Evolutionary conservation across 2,888 invertebrate species (phyloP).

Genomic region (Eilema griseolum): DNA sequence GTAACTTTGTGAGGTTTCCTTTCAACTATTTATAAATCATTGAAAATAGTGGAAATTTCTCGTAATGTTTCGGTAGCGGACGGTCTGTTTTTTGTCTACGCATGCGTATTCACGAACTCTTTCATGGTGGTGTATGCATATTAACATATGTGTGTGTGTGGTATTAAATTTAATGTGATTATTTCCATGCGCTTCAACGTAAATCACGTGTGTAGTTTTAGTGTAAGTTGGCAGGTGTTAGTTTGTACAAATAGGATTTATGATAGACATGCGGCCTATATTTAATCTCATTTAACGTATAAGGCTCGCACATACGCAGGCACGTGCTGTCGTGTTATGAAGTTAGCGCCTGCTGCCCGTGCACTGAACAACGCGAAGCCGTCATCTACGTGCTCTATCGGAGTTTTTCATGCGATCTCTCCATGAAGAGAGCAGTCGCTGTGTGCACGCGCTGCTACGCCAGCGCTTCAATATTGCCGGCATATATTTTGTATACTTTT

Average conservation of each 20-base stretch:
- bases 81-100: background rate
- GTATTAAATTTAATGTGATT: conserved; percentile 2
- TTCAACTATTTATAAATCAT: background rate
- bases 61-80: background rate
- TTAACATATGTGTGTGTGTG: background rate
- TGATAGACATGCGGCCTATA: conserved; percentile 32
- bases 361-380: conserved; percentile 28
- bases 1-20: background rate
- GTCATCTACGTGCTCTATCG: conserved; percentile 77
- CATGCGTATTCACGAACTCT: background rate
- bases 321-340: conserved; percentile 50
- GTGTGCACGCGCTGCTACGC: conserved; percentile 71
- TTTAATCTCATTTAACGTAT: conserved; percentile 45
- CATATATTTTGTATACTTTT: conserved; percentile 40
- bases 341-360: conserved; percentile 45
- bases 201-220: background rate
- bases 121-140: background rate
- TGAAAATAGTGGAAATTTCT: background rate
- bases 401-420: conserved; percentile 85
- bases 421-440: conserved; percentile 79
- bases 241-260: conserved; percentile 39
- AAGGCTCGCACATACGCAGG: conserved; percentile 31
- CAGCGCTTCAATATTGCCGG: conserved; percentile 61
- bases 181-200: background rate
- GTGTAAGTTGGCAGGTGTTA: conserved; percentile 5